Evolutionary conservation across 2,113 vertebrate species (phyloP).

Genomic region (Pteropus alecto): DNA sequence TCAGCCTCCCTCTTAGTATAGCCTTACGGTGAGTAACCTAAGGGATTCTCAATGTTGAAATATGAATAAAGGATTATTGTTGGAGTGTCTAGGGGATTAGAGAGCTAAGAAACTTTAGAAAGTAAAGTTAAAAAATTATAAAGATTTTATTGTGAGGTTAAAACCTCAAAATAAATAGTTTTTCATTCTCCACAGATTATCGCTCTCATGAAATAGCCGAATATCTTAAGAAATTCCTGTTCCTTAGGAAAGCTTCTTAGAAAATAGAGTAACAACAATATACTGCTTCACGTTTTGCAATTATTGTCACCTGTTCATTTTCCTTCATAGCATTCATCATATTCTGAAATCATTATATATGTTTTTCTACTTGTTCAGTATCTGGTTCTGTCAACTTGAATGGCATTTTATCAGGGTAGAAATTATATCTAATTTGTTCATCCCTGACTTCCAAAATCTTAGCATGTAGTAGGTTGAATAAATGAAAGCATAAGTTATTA

Average conservation of each 20-base stretch:
- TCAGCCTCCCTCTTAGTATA: not conserved
- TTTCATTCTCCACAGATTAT: not conserved
- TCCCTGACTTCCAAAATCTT: not conserved
- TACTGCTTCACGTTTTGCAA: not conserved
- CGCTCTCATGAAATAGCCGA: not conserved
- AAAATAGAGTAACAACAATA: not conserved
- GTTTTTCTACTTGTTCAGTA: not conserved
- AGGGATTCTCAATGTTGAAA: not conserved
- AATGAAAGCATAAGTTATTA: constrained; percentile 30
- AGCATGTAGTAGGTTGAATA: not conserved
- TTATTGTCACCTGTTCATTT: not conserved
- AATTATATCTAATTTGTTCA: not conserved
- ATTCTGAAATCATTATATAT: not conserved
- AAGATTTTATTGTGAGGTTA: not conserved
- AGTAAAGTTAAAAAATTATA: not conserved
- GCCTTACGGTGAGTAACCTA: rapidly evolving
- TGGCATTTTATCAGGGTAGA: constrained; percentile 11
- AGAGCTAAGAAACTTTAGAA: not conserved
- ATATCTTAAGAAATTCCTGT: not conserved
- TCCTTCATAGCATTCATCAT: not conserved
- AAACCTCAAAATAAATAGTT: not conserved
- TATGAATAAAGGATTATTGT: not conserved
- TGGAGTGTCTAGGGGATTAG: not conserved
- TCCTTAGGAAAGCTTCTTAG: not conserved
- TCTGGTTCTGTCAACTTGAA: not conserved